Conservation (phyloP, 2,888 invertebrate genomes). For the Limnephilus rhombicus region DNA sequence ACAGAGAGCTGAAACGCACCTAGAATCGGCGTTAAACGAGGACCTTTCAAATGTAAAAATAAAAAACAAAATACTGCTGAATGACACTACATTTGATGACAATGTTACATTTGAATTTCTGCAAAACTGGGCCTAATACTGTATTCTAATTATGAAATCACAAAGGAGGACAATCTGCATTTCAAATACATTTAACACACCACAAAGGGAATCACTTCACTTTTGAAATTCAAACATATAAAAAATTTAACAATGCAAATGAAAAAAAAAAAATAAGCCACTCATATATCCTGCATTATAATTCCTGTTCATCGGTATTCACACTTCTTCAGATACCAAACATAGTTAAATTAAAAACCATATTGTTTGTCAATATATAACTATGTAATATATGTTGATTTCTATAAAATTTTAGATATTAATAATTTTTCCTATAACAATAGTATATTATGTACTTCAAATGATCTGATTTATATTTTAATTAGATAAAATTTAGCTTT, state of each 20-base stretch:
- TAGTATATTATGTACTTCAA: not conserved
- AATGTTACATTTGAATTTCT: too few relatives aligned
- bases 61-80: too few relatives aligned
- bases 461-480: not conserved
- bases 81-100: too few relatives aligned
- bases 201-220: not conserved
- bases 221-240: not conserved
- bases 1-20: too few relatives aligned
- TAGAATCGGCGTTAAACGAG: too few relatives aligned
- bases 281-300: not conserved
- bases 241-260: not conserved
- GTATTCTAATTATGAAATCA: not conserved
- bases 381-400: not conserved
- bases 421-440: not conserved
- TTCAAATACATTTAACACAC: not conserved
- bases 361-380: not conserved
- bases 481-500: not conserved
- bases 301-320: not conserved
- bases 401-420: not conserved
- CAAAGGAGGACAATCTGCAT: not conserved
- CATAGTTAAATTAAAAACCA: not conserved
- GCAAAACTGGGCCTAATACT: too few relatives aligned
- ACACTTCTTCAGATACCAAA: not conserved
- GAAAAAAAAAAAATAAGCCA: not conserved
- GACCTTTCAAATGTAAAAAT: too few relatives aligned